Evolutionary conservation across 2,113 vertebrate species (phyloP).

Genomic region (Psilopsiagon aymara): DNA sequence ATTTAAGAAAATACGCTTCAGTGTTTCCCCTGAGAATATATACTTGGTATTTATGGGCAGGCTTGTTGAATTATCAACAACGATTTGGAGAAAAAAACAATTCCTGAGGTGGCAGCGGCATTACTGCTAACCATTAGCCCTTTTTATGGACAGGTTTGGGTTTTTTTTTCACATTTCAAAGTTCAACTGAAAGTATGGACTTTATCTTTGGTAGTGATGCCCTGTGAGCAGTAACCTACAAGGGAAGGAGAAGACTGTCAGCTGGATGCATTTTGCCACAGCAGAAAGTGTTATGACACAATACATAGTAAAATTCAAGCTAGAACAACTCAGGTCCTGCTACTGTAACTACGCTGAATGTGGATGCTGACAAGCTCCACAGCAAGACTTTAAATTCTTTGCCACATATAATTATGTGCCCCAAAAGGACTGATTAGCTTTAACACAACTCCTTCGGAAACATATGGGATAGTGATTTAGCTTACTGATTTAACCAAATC

Average conservation of each 20-base stretch:
- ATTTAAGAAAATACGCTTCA: conserved; percentile 17
- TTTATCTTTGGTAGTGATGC: not conserved
- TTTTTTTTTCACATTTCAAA: not conserved
- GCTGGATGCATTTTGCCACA: not conserved
- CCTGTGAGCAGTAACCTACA: not conserved
- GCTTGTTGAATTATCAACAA: not conserved
- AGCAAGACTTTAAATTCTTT: not conserved
- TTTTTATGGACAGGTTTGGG: not conserved
- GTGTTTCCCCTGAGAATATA: conserved; percentile 11
- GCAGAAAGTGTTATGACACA: not conserved
- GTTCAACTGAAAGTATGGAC: not conserved
- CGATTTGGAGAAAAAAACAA: not conserved
- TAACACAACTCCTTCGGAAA: not conserved
- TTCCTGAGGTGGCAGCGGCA: not conserved
- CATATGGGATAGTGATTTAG: not conserved
- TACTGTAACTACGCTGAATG: not conserved
- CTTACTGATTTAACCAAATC: not conserved
- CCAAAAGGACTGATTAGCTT: not conserved
- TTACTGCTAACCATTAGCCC: not conserved
- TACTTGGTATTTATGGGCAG: not conserved
- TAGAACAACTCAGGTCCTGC: not conserved
- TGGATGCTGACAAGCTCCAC: not conserved
- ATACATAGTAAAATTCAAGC: not conserved
- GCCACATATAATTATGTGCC: not conserved
- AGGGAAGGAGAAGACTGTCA: not conserved